Percentiles rank a stretch among this genome's conserved stretches.
Evolutionary conservation across 2,113 vertebrate species (phyloP).

Genomic region (Coreoperca whiteheadi): DNA sequence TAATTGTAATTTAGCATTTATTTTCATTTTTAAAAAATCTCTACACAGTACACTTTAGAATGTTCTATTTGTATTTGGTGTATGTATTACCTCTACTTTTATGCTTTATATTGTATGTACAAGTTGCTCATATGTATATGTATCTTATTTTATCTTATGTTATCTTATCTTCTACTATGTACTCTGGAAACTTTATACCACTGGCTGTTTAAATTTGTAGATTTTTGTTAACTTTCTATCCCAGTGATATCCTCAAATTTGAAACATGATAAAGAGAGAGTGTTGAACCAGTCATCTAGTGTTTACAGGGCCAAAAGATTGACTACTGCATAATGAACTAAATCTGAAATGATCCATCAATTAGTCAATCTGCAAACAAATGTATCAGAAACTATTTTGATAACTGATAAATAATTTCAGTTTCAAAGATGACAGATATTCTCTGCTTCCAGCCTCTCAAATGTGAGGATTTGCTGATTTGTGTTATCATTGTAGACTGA

Average conservation of each 20-base stretch:
- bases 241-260: neutral
- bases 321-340: neutral
- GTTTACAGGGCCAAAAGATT: neutral
- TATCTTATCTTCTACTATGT: neutral
- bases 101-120: too few species aligned
- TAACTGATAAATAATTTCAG: neutral
- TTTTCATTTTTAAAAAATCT: too few species aligned
- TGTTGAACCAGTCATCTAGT: neutral
- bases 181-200: too few species aligned
- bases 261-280: neutral
- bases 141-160: too few species aligned
- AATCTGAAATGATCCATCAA: neutral
- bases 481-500: neutral
- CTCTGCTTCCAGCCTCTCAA: too few species aligned
- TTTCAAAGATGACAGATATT: neutral
- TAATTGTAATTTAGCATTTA: neutral
- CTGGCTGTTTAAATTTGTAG: neutral
- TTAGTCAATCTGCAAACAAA: neutral
- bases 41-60: neutral
- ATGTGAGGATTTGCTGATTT: neutral
- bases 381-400: neutral
- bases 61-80: too few species aligned
- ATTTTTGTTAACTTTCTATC: neutral
- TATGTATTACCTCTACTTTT: neutral
- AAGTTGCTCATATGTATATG: neutral